phyloP scores from a whole-genome alignment of 2,113 vertebrate species.

The Galbula dea region DNA sequence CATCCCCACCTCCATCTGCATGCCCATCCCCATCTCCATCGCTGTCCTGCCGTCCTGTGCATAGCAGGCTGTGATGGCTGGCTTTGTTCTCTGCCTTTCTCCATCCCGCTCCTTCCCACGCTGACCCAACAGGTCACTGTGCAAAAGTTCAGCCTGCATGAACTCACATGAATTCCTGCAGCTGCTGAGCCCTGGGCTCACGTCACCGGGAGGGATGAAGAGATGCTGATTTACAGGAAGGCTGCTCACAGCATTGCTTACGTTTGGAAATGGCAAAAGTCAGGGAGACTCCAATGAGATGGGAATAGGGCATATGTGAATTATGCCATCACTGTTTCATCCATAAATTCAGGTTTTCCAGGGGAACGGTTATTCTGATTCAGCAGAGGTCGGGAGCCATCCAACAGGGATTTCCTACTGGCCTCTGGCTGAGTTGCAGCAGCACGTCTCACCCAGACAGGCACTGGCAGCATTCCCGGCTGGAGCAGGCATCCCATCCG shows the following conservation, averaged over 20 bases:
- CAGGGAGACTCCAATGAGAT: background rate
- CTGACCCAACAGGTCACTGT: background rate
- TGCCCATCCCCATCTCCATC: background rate
- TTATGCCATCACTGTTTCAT: background rate
- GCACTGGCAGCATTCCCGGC: background rate
- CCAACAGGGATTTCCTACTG: background rate
- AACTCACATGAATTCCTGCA: background rate
- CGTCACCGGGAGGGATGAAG: background rate
- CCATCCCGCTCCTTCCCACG: background rate
- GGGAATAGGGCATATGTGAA: background rate
- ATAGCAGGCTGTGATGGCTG: background rate
- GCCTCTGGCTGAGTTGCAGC: background rate
- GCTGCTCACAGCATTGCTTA: background rate
- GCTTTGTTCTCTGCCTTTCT: slow-evolving; percentile 1
- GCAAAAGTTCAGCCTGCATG: slow-evolving; percentile 28
- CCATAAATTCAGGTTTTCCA: background rate
- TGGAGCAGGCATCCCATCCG: accelerated
- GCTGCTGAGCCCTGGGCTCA: background rate
- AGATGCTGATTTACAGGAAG: background rate
- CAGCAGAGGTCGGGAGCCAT: background rate
- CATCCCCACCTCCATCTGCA: accelerated
- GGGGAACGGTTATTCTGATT: background rate
- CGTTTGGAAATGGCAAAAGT: background rate
- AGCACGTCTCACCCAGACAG: background rate
- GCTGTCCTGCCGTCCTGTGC: accelerated